A percentile compares a stretch with the other conserved stretches of the same genome.
phyloP scores from a whole-genome alignment of 2,113 vertebrate species.

The Sarotherodon lohbergeri region DNA sequence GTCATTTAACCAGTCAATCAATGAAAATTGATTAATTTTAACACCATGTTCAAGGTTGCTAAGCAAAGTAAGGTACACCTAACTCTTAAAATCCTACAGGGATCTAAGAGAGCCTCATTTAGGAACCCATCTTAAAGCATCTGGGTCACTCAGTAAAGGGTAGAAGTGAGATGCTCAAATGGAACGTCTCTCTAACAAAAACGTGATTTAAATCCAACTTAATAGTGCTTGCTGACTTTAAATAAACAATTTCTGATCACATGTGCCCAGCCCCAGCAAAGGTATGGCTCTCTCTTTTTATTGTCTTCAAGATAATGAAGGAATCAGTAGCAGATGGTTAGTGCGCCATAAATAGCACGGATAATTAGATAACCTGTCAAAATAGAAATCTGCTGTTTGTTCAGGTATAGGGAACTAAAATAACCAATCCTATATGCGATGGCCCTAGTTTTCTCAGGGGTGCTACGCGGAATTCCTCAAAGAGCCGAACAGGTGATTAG shows the following conservation, averaged over 20 bases:
- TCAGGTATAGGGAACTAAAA: conserved; percentile 43
- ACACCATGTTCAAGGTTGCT: background rate
- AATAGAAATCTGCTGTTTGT: conserved; percentile 66
- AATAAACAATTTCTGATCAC: conserved; percentile 81
- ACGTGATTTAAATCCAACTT: conserved; percentile 8
- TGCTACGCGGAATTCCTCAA: background rate
- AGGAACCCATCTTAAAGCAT: background rate
- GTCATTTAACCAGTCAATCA: background rate
- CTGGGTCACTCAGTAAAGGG: background rate
- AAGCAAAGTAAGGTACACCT: background rate
- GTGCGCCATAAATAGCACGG: conserved; percentile 80
- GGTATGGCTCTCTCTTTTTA: conserved; percentile 80
- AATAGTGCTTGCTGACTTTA: conserved; percentile 76
- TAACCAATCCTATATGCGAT: conserved; percentile 46
- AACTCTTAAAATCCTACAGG: background rate
- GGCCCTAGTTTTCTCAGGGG: conserved; percentile 40
- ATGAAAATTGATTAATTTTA: background rate
- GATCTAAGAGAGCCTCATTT: background rate
- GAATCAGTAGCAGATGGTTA: conserved; percentile 80
- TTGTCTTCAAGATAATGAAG: conserved; percentile 91
- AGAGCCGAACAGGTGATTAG: conserved; percentile 24
- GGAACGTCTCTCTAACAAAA: conserved; percentile 50
- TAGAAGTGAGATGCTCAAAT: conserved; percentile 12
- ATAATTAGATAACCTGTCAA: conserved; percentile 86
- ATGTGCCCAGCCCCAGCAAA: conserved; percentile 76